These are phyloP conservation scores for Lamproptera curius DNA, from an alignment of 2,888 invertebrate species.

Conservation along the genomic window DNA sequence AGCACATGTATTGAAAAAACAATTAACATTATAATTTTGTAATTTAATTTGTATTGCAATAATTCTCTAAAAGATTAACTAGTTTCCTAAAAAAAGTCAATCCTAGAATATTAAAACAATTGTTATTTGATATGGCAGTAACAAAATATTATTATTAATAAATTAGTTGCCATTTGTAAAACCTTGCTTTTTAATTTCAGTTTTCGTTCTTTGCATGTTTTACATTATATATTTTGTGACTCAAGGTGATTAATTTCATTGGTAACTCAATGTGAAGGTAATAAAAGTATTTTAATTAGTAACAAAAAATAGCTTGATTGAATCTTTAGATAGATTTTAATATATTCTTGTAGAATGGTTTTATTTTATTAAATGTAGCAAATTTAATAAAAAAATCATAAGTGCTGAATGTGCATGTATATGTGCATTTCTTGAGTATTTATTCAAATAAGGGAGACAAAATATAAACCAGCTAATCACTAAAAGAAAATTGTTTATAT, in stretches of 20 bases:
- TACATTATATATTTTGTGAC: not conserved
- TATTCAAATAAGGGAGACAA: not conserved
- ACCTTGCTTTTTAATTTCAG: slow-evolving; percentile 7
- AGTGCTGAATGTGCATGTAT: not conserved
- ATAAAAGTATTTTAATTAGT: not conserved
- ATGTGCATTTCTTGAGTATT: not conserved
- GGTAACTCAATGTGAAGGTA: not conserved
- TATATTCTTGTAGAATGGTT: too few relatives aligned
- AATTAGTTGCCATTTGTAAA: not conserved
- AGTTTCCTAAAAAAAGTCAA: too few relatives aligned
- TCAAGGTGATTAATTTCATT: not conserved
- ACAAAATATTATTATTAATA: slow-evolving; percentile 6
- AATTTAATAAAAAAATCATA: not conserved
- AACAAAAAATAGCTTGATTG: not conserved
- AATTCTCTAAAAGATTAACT: too few relatives aligned
- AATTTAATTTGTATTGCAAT: too few relatives aligned
- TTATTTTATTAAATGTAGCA: not conserved
- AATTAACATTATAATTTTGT: too few relatives aligned
- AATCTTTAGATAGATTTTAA: too few relatives aligned
- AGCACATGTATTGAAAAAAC: too few relatives aligned
- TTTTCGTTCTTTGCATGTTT: slow-evolving; percentile 1
- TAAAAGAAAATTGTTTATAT: too few relatives aligned
- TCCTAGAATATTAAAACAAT: not conserved
- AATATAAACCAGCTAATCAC: not conserved
- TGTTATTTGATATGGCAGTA: slow-evolving; percentile 5